Evolutionary conservation across 1,140 invertebrate species (phyloP), one percentile per base, ranked within the genome.

Genomic region (Planococcus citri): DNA sequence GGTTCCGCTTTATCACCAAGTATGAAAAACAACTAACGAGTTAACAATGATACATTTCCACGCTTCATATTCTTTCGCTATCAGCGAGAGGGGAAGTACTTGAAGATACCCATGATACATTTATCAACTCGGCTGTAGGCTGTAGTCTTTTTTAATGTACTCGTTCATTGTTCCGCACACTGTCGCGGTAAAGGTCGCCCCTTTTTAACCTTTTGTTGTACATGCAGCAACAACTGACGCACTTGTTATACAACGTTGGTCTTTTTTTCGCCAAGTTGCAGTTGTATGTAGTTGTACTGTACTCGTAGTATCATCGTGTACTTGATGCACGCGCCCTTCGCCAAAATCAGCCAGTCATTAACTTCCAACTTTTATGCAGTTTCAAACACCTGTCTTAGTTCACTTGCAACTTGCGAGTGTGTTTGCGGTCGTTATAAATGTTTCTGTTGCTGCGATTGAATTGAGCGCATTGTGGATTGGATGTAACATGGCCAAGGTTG

Each of bases 121-220:
- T 64, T 64, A 64, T 64, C 60, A 64, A 64, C 60, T 64, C 25
- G 20, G 3, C 60, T 64, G 10, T 22, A 4, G 60, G 10, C 60
- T n/a, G n/a, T n/a, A n/a, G n/a, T n/a, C n/a, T n/a, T 64, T 64
- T 64, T 64, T 64, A 25, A 64, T 64, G 60, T 64, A 64, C 60
- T 64, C n/a, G 12, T 51, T 64, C 60, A 64, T 64, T 64, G 60
- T 64, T 64, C 21, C 10, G 24, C 60, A 64, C 60, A 20, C 60
- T 64, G 60, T 64, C 60, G 60, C 60, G 10, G 60, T 25, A 64
- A 64, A 64, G 60, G 60, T 64, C 60, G 25, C 60, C 60, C 60
- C 60, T 64, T 64, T 64, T 64, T 64, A 64, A 64, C 60, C 60
- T 64, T 64, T 64, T 64, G 22, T 64, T 21, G 17, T 64, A 64